A percentile compares a stretch with the other conserved stretches of the same genome.
Conservation (phyloP, 2,797 vertebrate species). For the Micrastur ruficollis region DNA sequence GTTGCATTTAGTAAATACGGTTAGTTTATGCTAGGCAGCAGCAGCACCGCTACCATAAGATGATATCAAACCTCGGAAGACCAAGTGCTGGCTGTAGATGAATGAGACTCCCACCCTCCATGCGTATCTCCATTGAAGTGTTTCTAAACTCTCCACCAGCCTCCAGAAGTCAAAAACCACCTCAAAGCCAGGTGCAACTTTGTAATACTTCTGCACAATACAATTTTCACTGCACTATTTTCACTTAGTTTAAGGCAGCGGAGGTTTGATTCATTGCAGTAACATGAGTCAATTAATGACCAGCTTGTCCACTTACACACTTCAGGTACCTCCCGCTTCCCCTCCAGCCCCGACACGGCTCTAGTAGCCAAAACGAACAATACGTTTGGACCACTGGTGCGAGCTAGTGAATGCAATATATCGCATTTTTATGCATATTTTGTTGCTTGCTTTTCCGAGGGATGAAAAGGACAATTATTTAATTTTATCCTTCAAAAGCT, state of each 20-base stretch:
- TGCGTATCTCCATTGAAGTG: neutral
- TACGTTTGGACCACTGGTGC: neutral
- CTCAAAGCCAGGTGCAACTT: conserved; percentile 18
- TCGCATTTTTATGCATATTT: neutral
- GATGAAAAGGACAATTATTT: conserved; percentile 27
- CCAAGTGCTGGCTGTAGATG: conserved; percentile 24
- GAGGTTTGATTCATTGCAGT: neutral
- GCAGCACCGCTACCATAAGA: neutral
- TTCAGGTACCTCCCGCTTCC: neutral
- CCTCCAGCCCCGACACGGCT: neutral
- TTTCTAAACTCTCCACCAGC: conserved; percentile 12
- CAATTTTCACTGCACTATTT: conserved; percentile 36
- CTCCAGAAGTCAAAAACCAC: conserved; percentile 23
- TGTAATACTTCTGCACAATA: neutral
- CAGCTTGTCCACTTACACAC: conserved; percentile 13
- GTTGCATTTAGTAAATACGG: conserved; percentile 5
- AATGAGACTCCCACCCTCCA: conserved; percentile 41
- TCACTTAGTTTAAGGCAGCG: neutral
- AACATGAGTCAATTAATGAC: neutral
- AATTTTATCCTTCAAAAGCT: conserved; percentile 59
- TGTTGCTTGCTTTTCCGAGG: neutral
- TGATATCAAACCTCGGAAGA: neutral
- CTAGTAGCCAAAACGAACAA: neutral
- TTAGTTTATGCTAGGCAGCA: neutral
- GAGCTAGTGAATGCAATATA: neutral